Conservation (phyloP, 2,888 invertebrate genomes). For the Pristionchus entomophagus region DNA sequence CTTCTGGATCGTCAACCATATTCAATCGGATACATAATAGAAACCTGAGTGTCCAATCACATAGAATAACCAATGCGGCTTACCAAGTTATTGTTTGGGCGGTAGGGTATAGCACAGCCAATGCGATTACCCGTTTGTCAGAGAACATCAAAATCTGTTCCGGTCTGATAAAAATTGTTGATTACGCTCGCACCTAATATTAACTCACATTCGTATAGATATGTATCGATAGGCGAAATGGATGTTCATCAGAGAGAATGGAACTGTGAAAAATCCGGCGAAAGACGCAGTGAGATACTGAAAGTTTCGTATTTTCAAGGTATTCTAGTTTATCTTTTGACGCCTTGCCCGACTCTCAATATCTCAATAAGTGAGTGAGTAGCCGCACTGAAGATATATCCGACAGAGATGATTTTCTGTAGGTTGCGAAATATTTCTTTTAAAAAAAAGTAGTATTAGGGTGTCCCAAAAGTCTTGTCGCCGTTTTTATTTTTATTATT, state of each 20-base stretch:
- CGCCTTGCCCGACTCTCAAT: neutral
- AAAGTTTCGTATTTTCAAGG: too few species aligned
- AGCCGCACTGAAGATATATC: too few species aligned
- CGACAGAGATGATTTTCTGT: conserved; percentile 17
- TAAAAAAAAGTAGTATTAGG: too few species aligned
- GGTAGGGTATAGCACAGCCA: neutral
- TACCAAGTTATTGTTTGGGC: neutral
- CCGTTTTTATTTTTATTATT: too few species aligned
- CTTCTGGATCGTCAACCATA: neutral
- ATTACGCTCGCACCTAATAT: too few species aligned
- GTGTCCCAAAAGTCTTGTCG: too few species aligned
- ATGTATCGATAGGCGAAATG: neutral
- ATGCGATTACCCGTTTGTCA: neutral
- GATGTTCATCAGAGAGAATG: conserved; percentile 6
- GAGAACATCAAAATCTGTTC: neutral
- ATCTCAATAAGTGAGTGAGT: too few species aligned
- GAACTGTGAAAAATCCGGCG: neutral
- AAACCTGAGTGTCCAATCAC: neutral
- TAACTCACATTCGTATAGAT: neutral
- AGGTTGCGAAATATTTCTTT: too few species aligned
- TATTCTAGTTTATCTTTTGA: too few species aligned
- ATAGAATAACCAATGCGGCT: too few species aligned
- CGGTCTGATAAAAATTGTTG: neutral
- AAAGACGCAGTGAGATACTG: neutral
- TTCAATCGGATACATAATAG: neutral